These are phyloP conservation scores for Myxocyprinus asiaticus DNA, from an alignment of 2,113 vertebrate genomes.

Conservation along the genomic window DNA sequence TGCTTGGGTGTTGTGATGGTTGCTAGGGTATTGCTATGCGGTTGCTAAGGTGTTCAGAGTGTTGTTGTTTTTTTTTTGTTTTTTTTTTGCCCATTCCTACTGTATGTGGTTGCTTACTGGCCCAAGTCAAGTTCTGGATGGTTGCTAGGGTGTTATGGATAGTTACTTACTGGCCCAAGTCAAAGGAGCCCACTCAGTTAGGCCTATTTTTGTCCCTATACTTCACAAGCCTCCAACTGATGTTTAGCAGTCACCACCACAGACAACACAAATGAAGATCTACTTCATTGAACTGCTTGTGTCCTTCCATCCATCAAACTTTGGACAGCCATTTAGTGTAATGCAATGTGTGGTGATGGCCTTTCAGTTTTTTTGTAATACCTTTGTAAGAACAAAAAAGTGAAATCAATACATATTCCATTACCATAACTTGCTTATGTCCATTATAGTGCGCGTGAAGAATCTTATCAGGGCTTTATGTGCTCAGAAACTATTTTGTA, in stretches of 20 bases:
- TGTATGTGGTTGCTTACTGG: no score
- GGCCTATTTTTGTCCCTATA: not conserved
- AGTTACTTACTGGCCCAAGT: no score
- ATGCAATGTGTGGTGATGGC: constrained; percentile 54
- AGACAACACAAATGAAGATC: not conserved
- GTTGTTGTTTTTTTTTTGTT: no score
- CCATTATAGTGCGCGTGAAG: constrained; percentile 57
- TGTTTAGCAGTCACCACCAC: not conserved
- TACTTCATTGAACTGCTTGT: not conserved
- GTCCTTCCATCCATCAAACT: constrained; percentile 51
- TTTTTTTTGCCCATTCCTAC: no score
- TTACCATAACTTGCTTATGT: constrained; percentile 64
- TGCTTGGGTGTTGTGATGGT: no score
- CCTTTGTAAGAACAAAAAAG: constrained; percentile 52
- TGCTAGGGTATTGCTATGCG: no score
- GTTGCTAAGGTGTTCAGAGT: no score
- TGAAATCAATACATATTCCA: constrained; percentile 59
- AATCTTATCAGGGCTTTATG: constrained; percentile 39
- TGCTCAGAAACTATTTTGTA: constrained; percentile 43
- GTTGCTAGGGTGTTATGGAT: no score
- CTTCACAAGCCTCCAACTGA: no score
- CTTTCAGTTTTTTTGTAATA: constrained; percentile 55
- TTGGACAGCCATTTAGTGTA: constrained; percentile 42
- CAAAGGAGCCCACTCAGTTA: no score
- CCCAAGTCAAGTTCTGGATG: no score